Evolutionary conservation across 2,797 vertebrate species (phyloP), one percentile per base, ranked within the genome.

Genomic region (Spinus olivaceus): DNA sequence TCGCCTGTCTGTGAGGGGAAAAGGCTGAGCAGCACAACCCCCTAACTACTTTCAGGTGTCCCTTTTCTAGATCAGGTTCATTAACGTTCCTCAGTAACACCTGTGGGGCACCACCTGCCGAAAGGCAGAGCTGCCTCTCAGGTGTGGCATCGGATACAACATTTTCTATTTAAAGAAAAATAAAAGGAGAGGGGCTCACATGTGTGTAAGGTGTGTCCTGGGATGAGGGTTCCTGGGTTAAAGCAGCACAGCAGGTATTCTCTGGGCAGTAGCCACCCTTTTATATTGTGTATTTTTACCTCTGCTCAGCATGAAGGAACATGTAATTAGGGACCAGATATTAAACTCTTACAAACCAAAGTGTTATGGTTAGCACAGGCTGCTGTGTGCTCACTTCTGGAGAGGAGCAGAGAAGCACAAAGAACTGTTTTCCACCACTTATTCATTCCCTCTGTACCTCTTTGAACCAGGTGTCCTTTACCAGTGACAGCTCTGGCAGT

Each of bases 41-140:
- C 28, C 14, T 28, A 70, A 47, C 4, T 0, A 2, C 35, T 33
- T 76, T 6, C 67, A 70, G 67, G 28, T 66, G 54, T 28, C 17
- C 14, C 10, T 46, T 33, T 18, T 51, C 27, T 13, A 3, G 1
- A 10, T 16, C 72, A 41, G 28, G 33, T 56, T 56, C 81, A 33
- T 57, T 25, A 51, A 35, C 51, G 16, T 28, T 69, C 6, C 24
- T 51, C 32, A 51, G 32, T 9, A 46, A 49, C 85, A 19, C 61
- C 67, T 32, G 66, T 4, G 2, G 16, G 9, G 6, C 50, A n/a
- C 13, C 10, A 3, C 6, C 39, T 41, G 41, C 25, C 1, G 0
- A 59, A 54, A 17, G 51, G 57, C 25, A 28, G 22, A 0, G n/a
- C 28, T 79, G 59, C 2, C 0, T 8, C 53, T 56, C 89, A 42